phyloP scores from a whole-genome alignment of 2,888 invertebrate genomes.

The Scaptomyza reducta region DNA sequence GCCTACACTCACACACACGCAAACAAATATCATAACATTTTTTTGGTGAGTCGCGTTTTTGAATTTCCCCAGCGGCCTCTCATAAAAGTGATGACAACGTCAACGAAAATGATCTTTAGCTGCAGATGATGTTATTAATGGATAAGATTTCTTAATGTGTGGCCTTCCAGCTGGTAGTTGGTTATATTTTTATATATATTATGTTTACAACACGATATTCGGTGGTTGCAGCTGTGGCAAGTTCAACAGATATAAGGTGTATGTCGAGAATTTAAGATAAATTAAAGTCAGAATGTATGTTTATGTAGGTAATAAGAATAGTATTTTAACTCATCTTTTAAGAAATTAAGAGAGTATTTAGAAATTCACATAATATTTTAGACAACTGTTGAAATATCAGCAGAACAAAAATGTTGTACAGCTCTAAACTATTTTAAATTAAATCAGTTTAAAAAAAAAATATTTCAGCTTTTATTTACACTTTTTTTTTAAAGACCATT shows the following conservation, averaged over 20 bases:
- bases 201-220: background rate
- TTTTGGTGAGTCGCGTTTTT: slow-evolving; percentile 30
- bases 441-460: too few species aligned
- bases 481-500: too few species aligned
- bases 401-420: too few species aligned
- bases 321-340: too few species aligned
- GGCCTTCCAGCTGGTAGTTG: slow-evolving; percentile 1
- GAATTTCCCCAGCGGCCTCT: slow-evolving; percentile 42
- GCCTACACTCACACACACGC: slow-evolving; percentile 20
- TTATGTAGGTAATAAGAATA: too few species aligned
- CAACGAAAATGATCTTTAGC: slow-evolving; percentile 24
- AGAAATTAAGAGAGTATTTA: too few species aligned
- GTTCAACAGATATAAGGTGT: background rate
- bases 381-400: too few species aligned
- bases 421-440: too few species aligned
- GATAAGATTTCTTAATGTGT: slow-evolving; percentile 23
- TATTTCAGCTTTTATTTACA: too few species aligned
- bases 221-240: slow-evolving; percentile 1
- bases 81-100: slow-evolving; percentile 49
- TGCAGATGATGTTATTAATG: slow-evolving; percentile 37
- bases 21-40: slow-evolving; percentile 16
- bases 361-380: too few species aligned
- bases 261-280: too few species aligned
- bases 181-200: slow-evolving; percentile 3
- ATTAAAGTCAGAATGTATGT: too few species aligned